phyloP scores from a whole-genome alignment of 2,113 vertebrate genomes.

The Neotoma lepida region DNA sequence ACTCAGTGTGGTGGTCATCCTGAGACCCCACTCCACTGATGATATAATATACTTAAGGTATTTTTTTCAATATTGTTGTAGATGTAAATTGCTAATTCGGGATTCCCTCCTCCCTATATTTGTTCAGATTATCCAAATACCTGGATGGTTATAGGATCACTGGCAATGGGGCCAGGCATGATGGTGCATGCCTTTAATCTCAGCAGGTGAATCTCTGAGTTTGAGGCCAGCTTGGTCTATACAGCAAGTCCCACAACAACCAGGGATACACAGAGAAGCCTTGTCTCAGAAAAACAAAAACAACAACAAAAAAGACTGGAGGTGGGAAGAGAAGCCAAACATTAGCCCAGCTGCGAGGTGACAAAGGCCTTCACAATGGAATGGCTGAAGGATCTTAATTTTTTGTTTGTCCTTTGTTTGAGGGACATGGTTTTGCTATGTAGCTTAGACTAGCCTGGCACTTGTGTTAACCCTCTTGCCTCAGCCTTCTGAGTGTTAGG shows the following conservation, averaged over 20 bases:
- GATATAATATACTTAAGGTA: neutral
- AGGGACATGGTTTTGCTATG: neutral
- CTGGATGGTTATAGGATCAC: neutral
- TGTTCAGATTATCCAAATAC: conserved; percentile 36
- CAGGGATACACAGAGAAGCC: neutral
- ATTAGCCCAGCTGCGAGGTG: neutral
- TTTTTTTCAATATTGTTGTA: neutral
- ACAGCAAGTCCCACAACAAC: neutral
- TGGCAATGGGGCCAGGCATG: neutral
- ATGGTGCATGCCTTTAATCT: neutral
- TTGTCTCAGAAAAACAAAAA: neutral
- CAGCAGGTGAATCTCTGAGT: neutral
- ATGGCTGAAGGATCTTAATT: neutral
- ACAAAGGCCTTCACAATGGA: neutral
- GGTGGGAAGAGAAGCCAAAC: neutral
- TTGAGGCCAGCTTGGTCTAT: neutral
- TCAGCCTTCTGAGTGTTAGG: neutral
- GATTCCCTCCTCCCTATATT: neutral
- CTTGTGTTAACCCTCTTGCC: neutral
- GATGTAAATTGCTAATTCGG: neutral
- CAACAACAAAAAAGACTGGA: neutral
- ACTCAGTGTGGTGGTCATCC: neutral
- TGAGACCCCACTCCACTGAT: neutral
- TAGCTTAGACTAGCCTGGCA: neutral
- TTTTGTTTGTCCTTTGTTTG: neutral